A percentile compares a stretch with the other conserved stretches of the same genome.
Evolutionary conservation across 2,888 invertebrate genomes (phyloP).

Genomic region (Nomada hirtipes): DNA sequence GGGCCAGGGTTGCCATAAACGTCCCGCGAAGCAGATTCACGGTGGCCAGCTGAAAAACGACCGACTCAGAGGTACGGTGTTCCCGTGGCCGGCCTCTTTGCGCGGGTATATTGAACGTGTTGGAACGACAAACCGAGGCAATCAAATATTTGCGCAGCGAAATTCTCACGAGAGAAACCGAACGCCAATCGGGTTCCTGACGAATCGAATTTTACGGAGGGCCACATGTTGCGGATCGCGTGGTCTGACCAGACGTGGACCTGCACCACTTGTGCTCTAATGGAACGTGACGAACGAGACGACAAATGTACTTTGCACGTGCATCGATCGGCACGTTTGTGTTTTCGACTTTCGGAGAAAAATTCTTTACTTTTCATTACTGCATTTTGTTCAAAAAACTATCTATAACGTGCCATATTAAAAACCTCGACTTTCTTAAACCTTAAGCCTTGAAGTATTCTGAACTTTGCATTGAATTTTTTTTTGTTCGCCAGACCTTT

Average conservation of each 20-base stretch:
- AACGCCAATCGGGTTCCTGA: slow-evolving; percentile 2
- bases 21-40: slow-evolving; percentile 10
- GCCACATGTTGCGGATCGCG: slow-evolving; percentile 34
- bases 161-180: slow-evolving; percentile 6
- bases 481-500: too few species aligned
- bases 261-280: slow-evolving; percentile 17
- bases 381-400: too few species aligned
- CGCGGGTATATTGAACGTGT: neutral
- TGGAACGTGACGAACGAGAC: neutral
- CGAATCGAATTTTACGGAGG: neutral
- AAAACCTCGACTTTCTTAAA: too few species aligned
- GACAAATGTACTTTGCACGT: neutral
- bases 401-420: too few species aligned
- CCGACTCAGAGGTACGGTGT: slow-evolving; percentile 28
- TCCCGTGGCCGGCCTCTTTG: slow-evolving; percentile 17
- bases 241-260: neutral
- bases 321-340: neutral
- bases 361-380: too few species aligned
- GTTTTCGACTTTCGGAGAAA: too few species aligned
- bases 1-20: slow-evolving; percentile 25
- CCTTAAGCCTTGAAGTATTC: too few species aligned
- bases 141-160: slow-evolving; percentile 42
- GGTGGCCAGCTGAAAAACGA: slow-evolving; percentile 24
- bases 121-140: slow-evolving; percentile 10
- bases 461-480: too few species aligned